Base-by-base conservation (phyloP, 2,113 vertebrate species). In the Ranitomeya variabilis region DNA sequence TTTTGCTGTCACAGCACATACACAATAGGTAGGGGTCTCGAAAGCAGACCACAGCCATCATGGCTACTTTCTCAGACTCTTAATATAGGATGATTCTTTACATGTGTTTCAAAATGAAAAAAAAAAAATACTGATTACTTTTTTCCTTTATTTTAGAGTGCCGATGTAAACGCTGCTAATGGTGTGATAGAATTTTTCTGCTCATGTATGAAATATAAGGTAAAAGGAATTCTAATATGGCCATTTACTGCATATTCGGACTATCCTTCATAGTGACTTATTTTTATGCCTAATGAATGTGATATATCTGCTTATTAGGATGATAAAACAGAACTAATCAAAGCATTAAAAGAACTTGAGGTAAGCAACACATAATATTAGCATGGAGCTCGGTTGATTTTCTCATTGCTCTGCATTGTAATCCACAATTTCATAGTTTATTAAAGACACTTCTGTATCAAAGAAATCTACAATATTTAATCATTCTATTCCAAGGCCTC, bases 261-360 rank as follows among this genome's bases (percentile, higher is more conserved):
- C 79, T 31, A 15, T 80, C 6, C 23, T 81, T 62, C 14, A 12
- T 9, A 5, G 9, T 14, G 10, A 26, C 26, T 19, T 14, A 51
- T 14, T 7, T 64, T 13, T 15, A 19, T 19, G n/a, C 60, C 15
- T n/a, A 64, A 45, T 64, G 19, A 7, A 51, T 21, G 10, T 14
- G 1, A 37, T 66, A 60, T 23, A 51, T 23, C 16, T 80, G 15
- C 23, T 87, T 83, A 14, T 31, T 88, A 88, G 87, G 54, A 62
- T 82, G 80, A 60, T 55, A 82, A 82, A 74, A 21, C 23, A 60
- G 86, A 51, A 18, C 9, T 83, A 0, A 66, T 59, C 18, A 21
- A 83, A 52, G 21, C 37, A 15, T 26, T 83, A 18, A 0, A 64
- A 77, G 10, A 54, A 2, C 67, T 88, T 26, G 13, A 64, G 87